phyloP scores from a whole-genome alignment of 64 coral and sea anemone genomes.

The Porites australiensis region DNA sequence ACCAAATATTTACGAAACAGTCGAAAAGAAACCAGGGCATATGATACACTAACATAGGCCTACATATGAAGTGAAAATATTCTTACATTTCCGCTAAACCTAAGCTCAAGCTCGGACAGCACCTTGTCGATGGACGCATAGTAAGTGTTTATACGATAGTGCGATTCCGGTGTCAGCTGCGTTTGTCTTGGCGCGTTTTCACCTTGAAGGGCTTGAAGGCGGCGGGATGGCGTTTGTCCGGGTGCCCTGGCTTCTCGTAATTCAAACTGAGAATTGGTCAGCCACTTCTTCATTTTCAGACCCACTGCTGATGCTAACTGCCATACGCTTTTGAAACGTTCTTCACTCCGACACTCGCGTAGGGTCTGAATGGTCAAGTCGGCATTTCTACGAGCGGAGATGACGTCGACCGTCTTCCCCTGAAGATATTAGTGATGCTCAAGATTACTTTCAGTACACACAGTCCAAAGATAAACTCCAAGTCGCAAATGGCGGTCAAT shows the following conservation, averaged over 20 bases:
- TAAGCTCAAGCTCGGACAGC: no score
- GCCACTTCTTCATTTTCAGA: no score
- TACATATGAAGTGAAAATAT: no score
- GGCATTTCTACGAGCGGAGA: not conserved
- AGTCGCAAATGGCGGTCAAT: conserved; percentile 24
- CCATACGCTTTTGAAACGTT: not conserved
- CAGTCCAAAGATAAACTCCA: conserved; percentile 24
- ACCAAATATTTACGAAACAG: no score
- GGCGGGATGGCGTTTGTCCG: conserved; percentile 27
- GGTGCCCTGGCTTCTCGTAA: not conserved
- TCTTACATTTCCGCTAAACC: no score
- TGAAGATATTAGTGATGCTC: conserved; percentile 31
- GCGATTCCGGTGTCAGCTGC: conserved; percentile 21
- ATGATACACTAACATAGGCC: no score
- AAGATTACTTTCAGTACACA: conserved; percentile 11
- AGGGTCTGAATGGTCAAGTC: not conserved
- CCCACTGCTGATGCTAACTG: no score
- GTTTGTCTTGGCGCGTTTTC: conserved; percentile 29
- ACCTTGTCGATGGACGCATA: no score
- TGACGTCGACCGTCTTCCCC: conserved; percentile 10
- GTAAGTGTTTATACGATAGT: no score
- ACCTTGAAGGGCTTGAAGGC: conserved; percentile 52
- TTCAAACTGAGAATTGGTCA: no score
- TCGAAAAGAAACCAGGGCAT: no score
- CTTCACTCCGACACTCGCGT: not conserved